These are phyloP conservation scores for Tiliacea citrago DNA, from an alignment of 2,888 invertebrate genomes.

Conservation along the genomic window DNA sequence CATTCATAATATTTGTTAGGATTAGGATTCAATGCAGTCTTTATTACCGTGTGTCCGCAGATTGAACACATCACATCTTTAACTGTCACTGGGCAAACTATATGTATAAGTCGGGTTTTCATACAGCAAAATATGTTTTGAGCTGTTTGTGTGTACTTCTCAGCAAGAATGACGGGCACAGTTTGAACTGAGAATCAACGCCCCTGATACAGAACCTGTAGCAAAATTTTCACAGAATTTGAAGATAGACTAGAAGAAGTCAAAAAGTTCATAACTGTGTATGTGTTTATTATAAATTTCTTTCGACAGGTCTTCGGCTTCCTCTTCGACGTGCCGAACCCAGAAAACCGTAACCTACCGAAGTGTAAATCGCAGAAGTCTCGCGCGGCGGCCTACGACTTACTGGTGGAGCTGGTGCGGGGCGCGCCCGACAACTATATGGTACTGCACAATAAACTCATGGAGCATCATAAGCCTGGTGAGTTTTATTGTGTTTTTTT, in stretches of 20 bases:
- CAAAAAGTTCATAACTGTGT: not conserved
- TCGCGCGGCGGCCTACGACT: conserved; percentile 97
- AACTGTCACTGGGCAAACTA: no score
- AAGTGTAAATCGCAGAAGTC: conserved; percentile 98
- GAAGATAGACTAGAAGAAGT: not conserved
- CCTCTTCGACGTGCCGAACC: conserved; percentile 97
- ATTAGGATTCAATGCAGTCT: no score
- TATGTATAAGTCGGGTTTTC: no score
- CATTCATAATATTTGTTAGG: no score
- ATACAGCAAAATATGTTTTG: no score
- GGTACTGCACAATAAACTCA: conserved; percentile 95
- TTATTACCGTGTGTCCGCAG: no score
- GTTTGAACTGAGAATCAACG: not conserved
- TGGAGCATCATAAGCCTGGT: conserved; percentile 96
- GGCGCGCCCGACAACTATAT: conserved; percentile 96
- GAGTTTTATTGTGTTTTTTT: conserved; percentile 42
- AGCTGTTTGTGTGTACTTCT: no score
- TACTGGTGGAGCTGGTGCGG: conserved; percentile 96
- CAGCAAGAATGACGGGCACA: not conserved
- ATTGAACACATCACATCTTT: no score
- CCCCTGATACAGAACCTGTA: not conserved
- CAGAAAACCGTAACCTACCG: conserved; percentile 95
- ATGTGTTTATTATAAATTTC: not conserved
- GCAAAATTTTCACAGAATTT: not conserved
- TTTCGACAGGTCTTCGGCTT: conserved; percentile 93